Conservation (phyloP, 2,888 invertebrate species). For the Beris morrisii region DNA sequence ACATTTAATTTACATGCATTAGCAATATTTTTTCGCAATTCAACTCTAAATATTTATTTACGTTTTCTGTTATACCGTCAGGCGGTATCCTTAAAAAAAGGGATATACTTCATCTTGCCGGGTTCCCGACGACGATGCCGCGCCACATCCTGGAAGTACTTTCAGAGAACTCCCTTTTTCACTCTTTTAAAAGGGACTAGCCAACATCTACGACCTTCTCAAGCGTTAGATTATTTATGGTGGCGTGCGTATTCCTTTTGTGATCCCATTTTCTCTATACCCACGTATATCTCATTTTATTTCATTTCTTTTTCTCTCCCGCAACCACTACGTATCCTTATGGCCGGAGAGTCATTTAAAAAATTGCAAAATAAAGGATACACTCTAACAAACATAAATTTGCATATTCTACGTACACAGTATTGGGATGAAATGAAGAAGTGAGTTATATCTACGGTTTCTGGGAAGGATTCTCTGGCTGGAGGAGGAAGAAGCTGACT, state of each 20-base stretch:
- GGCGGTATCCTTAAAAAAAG: conserved; percentile 14
- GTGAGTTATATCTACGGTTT: conserved; percentile 21
- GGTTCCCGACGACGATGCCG: not conserved
- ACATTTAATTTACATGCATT: conserved; percentile 41
- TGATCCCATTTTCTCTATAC: conserved; percentile 23
- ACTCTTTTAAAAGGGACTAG: not conserved
- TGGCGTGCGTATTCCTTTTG: conserved; percentile 34
- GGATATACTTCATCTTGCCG: conserved; percentile 20
- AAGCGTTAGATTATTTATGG: conserved; percentile 37
- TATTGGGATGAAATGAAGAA: conserved; percentile 32
- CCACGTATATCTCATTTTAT: conserved; percentile 4
- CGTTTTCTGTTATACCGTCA: conserved; percentile 32
- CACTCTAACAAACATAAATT: conserved; percentile 39
- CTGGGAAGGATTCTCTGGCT: not conserved
- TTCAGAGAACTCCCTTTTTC: conserved; percentile 21
- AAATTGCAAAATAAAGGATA: conserved; percentile 40
- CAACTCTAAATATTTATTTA: conserved; percentile 40
- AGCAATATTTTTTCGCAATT: conserved; percentile 40
- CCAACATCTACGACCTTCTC: conserved; percentile 22
- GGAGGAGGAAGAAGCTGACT: conserved; percentile 16
- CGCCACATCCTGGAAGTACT: conserved; percentile 2
- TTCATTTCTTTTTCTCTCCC: not conserved
- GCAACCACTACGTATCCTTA: conserved; percentile 33
- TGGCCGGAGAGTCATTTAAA: conserved; percentile 39
- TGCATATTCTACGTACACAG: conserved; percentile 35